Evolutionary conservation across 2,888 invertebrate species (phyloP).

Genomic region (Cephonodes hylas): DNA sequence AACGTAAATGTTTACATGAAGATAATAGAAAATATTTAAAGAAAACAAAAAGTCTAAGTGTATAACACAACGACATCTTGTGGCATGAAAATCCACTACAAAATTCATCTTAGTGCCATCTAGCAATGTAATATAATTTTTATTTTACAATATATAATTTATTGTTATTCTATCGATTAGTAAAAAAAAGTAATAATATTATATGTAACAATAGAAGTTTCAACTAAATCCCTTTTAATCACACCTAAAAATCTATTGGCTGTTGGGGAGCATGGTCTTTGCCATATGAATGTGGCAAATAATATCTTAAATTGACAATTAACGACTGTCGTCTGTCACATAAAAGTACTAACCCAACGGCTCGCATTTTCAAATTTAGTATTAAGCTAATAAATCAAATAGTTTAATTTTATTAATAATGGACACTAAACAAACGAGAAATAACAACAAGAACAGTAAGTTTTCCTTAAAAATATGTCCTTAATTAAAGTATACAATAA

Average conservation of each 20-base stretch:
- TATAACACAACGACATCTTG: background rate
- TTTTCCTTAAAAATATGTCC: no score
- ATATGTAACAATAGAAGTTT: background rate
- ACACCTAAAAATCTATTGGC: no score
- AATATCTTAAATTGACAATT: background rate
- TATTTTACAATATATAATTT: background rate
- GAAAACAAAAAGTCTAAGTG: background rate
- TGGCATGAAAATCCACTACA: background rate
- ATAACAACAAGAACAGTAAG: constrained; percentile 51
- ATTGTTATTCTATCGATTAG: background rate
- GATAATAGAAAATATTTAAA: background rate
- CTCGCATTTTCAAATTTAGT: background rate
- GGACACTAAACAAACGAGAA: constrained; percentile 7
- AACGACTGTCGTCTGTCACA: background rate
- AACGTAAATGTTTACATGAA: no score
- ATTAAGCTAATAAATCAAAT: background rate
- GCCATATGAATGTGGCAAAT: background rate
- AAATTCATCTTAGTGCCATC: background rate
- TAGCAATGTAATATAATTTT: background rate
- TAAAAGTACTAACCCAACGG: background rate
- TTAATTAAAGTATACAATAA: no score
- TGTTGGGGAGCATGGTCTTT: background rate
- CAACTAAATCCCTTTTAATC: no score
- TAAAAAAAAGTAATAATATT: background rate
- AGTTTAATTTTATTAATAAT: background rate